These are phyloP conservation scores for Cyphomyrus discorhynchus DNA, from an alignment of 2,113 vertebrate species.

Conservation along the genomic window DNA sequence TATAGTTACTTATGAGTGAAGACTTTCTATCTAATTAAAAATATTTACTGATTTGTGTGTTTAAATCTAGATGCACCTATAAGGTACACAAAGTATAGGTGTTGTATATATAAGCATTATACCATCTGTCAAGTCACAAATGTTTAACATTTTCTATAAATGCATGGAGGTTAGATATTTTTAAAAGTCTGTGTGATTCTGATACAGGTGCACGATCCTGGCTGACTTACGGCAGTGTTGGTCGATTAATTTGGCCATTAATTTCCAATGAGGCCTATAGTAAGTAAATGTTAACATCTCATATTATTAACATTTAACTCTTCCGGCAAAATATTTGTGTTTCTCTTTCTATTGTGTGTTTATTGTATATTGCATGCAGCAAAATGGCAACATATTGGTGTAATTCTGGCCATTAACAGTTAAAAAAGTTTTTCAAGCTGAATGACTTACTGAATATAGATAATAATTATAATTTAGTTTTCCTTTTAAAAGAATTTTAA, in stretches of 20 bases:
- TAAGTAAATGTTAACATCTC: not conserved
- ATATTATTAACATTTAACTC: not conserved
- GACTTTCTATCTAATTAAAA: slow-evolving; percentile 63
- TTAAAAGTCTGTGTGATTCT: not conserved
- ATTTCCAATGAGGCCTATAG: not conserved
- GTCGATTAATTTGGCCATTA: not conserved
- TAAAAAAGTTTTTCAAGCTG: not conserved
- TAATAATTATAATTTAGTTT: not conserved
- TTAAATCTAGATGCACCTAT: not conserved
- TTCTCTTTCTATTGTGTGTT: not conserved
- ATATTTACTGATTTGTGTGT: slow-evolving; percentile 36
- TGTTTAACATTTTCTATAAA: not conserved
- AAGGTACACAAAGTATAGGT: slow-evolving; percentile 36
- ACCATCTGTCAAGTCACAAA: not conserved
- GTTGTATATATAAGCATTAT: slow-evolving; percentile 32
- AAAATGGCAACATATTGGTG: not conserved
- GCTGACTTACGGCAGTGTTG: not conserved
- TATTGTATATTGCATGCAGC: not conserved
- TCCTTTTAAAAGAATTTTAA: not conserved
- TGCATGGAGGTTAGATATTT: not conserved
- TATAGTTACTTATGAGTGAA: slow-evolving; percentile 46
- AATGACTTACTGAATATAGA: not conserved
- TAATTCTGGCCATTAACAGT: not conserved
- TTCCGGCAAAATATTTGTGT: not conserved
- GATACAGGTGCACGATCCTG: not conserved